phyloP scores from a whole-genome alignment of 2,797 vertebrate species.

The Rhinogobio ventralis region DNA sequence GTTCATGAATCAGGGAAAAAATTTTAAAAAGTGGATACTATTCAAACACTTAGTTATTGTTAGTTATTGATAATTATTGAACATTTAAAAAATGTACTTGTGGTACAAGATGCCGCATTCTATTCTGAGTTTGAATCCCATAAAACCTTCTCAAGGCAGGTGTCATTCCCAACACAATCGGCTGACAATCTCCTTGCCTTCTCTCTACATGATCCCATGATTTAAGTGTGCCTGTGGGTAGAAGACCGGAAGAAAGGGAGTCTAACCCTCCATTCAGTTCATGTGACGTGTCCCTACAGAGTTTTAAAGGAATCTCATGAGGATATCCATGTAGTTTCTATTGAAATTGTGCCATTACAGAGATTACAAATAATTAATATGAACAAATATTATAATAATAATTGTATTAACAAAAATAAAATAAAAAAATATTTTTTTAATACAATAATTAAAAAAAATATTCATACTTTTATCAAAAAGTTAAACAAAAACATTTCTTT shows the following conservation, averaged over 20 bases:
- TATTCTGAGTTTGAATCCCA: conserved; percentile 10
- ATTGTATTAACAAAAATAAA: not conserved
- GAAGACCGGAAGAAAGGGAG: not conserved
- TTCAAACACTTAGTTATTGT: not conserved
- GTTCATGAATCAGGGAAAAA: not conserved
- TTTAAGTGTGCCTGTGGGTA: not conserved
- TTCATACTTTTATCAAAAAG: not conserved
- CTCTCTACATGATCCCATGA: conserved; percentile 1
- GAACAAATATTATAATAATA: not conserved
- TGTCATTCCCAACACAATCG: not conserved
- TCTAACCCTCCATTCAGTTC: not conserved
- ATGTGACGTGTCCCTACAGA: not conserved
- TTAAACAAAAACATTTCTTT: not conserved
- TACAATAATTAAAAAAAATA: not conserved
- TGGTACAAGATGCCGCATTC: not conserved
- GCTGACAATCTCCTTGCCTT: conserved; percentile 8
- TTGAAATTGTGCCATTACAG: not conserved
- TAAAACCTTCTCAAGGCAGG: conserved; percentile 20
- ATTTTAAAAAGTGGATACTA: not conserved
- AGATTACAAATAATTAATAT: not conserved
- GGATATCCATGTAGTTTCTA: not conserved
- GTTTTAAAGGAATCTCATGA: not conserved
- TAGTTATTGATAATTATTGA: not conserved
- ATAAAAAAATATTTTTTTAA: not conserved
- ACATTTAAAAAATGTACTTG: not conserved